Evolutionary conservation across 2,888 invertebrate genomes (phyloP).

Genomic region (Lingula anatina): DNA sequence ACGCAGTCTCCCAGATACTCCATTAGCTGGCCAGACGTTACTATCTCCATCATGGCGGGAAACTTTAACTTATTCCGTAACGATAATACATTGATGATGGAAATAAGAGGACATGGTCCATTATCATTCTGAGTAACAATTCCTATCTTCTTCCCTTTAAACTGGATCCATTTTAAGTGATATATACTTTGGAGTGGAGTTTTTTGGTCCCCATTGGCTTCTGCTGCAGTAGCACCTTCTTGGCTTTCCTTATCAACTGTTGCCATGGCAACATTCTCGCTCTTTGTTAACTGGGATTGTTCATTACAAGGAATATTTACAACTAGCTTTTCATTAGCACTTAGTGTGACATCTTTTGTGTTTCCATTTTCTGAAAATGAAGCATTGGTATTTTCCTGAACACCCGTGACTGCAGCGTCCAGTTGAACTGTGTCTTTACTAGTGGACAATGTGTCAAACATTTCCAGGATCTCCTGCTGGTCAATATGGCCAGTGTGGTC

Average conservation of each 20-base stretch:
- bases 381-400: too few species aligned
- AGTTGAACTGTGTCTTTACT: too few species aligned
- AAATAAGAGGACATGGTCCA: constrained; percentile 60
- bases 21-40: constrained; percentile 55
- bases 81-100: constrained; percentile 58
- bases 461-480: too few species aligned
- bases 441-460: too few species aligned
- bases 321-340: too few species aligned
- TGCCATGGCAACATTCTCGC: background rate
- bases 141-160: constrained; percentile 45
- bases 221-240: background rate
- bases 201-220: too few species aligned
- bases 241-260: background rate
- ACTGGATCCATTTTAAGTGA: constrained; percentile 57
- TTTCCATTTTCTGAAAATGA: too few species aligned
- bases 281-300: too few species aligned
- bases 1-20: constrained; percentile 56
- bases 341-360: too few species aligned
- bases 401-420: too few species aligned
- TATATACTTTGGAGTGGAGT: constrained; percentile 40
- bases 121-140: constrained; percentile 60
- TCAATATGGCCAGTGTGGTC: too few species aligned
- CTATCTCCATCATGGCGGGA: constrained; percentile 49
- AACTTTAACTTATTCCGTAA: constrained; percentile 53
- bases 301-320: too few species aligned